Percentiles rank a stretch among this genome's conserved stretches.
Evolutionary conservation across 2,113 vertebrate genomes (phyloP).

Genomic region (Cinclus cinclus): DNA sequence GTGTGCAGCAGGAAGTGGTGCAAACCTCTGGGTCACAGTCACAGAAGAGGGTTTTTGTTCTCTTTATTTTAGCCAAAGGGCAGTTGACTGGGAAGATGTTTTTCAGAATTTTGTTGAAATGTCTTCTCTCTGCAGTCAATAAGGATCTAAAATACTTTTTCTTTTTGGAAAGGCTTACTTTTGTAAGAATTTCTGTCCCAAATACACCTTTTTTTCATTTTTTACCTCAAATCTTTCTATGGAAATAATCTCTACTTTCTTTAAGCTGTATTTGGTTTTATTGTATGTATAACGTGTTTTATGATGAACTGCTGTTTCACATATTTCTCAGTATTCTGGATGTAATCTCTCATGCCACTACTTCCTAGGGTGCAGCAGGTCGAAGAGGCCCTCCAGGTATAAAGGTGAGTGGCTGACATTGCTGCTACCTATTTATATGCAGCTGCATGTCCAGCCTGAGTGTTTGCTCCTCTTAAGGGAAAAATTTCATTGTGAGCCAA

Average conservation of each 20-base stretch:
- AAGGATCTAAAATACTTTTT: neutral
- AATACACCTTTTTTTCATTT: neutral
- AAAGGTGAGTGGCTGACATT: constrained; percentile 58
- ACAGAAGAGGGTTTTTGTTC: neutral
- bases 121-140: neutral
- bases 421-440: neutral
- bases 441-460: neutral
- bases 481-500: neutral
- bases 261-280: neutral
- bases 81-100: neutral
- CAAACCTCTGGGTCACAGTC: neutral
- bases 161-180: neutral
- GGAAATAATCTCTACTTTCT: neutral
- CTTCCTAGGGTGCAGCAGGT: constrained; percentile 65
- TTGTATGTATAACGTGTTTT: neutral
- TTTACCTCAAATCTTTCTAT: neutral
- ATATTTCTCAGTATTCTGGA: neutral
- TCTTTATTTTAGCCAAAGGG: neutral
- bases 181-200: neutral
- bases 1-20: neutral
- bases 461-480: neutral
- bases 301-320: neutral
- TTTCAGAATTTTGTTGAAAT: neutral
- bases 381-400: constrained; percentile 54
- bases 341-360: neutral